A percentile compares a stretch with the other conserved stretches of the same genome.
Conservation (phyloP, 1,140 invertebrate species). For the Melitaea cinxia region DNA sequence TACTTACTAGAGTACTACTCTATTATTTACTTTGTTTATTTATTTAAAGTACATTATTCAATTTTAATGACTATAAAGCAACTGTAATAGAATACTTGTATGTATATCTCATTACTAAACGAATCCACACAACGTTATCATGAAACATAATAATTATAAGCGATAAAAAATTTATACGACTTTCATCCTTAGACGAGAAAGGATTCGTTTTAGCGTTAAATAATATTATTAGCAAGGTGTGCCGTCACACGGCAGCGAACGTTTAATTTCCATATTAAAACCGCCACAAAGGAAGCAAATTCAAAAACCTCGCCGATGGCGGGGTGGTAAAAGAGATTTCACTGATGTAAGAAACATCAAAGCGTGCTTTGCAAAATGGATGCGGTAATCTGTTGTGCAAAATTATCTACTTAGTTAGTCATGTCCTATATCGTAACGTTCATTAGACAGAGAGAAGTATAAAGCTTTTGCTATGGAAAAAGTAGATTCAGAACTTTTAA, state of each 20-base stretch:
- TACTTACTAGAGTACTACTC: too few relatives aligned
- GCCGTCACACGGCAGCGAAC: constrained; percentile 68
- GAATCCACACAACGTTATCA: too few relatives aligned
- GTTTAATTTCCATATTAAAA: constrained; percentile 82
- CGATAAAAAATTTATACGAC: constrained; percentile 5
- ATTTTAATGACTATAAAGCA: too few relatives aligned
- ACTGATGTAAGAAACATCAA: constrained; percentile 39
- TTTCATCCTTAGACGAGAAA: constrained; percentile 24
- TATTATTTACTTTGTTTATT: too few relatives aligned
- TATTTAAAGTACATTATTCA: too few relatives aligned
- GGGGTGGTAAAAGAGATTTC: constrained; percentile 45
- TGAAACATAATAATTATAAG: constrained; percentile 49
- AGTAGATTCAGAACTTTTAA: too few relatives aligned
- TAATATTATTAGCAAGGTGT: constrained; percentile 68
- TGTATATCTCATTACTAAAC: too few relatives aligned
- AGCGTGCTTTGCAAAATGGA: constrained; percentile 33
- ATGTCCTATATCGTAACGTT: too few relatives aligned
- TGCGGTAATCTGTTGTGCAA: constrained; percentile 29
- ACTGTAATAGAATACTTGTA: too few relatives aligned
- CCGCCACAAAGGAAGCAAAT: constrained; percentile 79
- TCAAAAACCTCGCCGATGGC: constrained; percentile 73
- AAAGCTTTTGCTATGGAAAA: too few relatives aligned
- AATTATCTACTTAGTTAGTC: neutral
- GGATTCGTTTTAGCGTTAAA: constrained; percentile 49
- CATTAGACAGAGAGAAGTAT: too few relatives aligned